Conservation (phyloP, 2,797 vertebrate genomes). For the Thalassophryne amazonica region DNA sequence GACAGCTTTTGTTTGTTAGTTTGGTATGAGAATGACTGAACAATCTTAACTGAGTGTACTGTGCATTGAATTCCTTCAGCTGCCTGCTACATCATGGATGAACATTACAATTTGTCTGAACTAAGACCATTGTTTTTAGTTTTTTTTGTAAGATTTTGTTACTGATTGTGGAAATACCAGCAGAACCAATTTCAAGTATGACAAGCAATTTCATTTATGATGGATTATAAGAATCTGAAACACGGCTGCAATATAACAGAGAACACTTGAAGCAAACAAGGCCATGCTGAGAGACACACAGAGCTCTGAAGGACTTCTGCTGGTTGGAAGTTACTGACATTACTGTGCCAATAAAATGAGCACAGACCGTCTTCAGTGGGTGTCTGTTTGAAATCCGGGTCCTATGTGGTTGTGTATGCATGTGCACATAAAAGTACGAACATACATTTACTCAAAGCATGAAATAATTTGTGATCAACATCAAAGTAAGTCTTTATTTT, state of each 20-base stretch:
- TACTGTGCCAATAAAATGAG: conserved; percentile 12
- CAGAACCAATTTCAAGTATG: conserved; percentile 7
- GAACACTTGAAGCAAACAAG: not conserved
- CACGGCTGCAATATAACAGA: conserved; percentile 12
- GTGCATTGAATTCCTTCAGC: no score
- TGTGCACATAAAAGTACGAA: not conserved
- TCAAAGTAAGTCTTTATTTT: conserved; percentile 69
- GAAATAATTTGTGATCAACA: conserved; percentile 66
- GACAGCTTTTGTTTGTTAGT: no score
- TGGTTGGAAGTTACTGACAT: conserved; percentile 21
- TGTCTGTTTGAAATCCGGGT: not conserved
- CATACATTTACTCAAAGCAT: conserved; percentile 33
- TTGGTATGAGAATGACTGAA: no score
- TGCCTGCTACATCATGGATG: no score
- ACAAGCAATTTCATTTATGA: conserved; percentile 9
- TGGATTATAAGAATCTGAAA: conserved; percentile 14
- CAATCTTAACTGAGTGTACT: no score
- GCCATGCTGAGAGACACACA: not conserved
- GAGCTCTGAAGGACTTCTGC: conserved; percentile 7
- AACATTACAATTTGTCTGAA: no score
- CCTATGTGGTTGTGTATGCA: not conserved
- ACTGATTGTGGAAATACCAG: no score
- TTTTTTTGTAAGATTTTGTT: no score
- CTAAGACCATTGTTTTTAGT: no score
- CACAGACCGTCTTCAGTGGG: conserved; percentile 1